These are phyloP conservation scores for Eumacrocentrus americanus DNA, from an alignment of 2,888 invertebrate species.

Conservation along the genomic window DNA sequence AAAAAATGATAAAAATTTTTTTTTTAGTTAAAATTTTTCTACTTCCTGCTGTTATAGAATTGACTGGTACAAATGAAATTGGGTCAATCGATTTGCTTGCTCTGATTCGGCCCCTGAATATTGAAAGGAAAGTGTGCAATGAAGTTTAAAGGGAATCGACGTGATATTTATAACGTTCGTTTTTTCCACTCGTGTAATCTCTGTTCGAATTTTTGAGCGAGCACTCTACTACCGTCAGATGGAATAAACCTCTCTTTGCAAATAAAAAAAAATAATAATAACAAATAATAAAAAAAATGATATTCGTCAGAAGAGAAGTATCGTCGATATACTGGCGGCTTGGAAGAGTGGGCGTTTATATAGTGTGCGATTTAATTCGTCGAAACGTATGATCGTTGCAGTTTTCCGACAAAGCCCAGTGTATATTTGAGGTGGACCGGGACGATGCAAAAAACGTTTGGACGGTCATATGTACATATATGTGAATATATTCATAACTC, in stretches of 20 bases:
- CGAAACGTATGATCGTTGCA: constrained; percentile 20
- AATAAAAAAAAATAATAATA: constrained; percentile 4
- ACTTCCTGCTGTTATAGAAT: constrained; percentile 7
- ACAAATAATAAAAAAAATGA: constrained; percentile 4
- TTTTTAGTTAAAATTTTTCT: background rate
- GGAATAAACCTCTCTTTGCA: too few species aligned
- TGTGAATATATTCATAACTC: constrained; percentile 8
- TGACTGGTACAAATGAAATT: constrained; percentile 15
- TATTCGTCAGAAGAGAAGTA: constrained; percentile 18
- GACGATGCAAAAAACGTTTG: constrained; percentile 10
- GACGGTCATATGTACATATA: constrained; percentile 12
- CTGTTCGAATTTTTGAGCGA: constrained; percentile 21
- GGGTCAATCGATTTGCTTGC: background rate
- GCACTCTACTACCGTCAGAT: background rate
- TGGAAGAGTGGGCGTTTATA: background rate
- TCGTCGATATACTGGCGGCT: constrained; percentile 3
- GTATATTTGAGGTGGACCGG: constrained; percentile 4
- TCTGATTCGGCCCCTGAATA: background rate
- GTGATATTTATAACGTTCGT: constrained; percentile 6
- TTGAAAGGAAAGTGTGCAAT: background rate
- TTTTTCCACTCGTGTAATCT: constrained; percentile 20
- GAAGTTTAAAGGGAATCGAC: constrained; percentile 6
- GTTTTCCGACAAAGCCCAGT: constrained; percentile 16
- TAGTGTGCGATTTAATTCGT: too few species aligned
- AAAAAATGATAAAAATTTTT: background rate